These are phyloP conservation scores for Oscheius onirici DNA, from an alignment of 2,888 invertebrate species.

Conservation along the genomic window DNA sequence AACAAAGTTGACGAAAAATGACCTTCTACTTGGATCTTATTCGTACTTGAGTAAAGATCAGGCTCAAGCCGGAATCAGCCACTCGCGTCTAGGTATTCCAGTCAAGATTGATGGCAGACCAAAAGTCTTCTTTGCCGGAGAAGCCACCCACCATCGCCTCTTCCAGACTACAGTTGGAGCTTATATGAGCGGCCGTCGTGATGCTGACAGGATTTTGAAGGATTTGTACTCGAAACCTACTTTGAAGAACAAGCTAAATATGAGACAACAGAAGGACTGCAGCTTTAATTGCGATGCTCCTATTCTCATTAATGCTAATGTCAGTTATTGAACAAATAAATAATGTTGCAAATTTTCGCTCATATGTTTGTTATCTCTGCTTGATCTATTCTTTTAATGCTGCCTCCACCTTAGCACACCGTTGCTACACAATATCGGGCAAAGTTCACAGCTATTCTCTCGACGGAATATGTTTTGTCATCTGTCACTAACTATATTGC, in stretches of 20 bases:
- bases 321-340: not conserved
- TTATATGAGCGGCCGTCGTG: constrained; percentile 61
- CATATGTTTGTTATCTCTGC: too few relatives aligned
- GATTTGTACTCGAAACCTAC: constrained; percentile 25
- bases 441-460: too few relatives aligned
- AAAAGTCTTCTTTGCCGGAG: constrained; percentile 64
- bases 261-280: not conserved
- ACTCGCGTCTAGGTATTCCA: constrained; percentile 57
- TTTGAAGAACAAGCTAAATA: not conserved
- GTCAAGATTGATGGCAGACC: constrained; percentile 50
- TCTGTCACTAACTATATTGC: too few relatives aligned
- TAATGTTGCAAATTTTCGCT: not conserved
- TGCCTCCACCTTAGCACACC: too few relatives aligned
- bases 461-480: too few relatives aligned
- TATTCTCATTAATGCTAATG: constrained; percentile 14
- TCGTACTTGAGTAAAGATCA: constrained; percentile 60
- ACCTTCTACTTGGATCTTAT: constrained; percentile 62
- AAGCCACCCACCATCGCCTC: constrained; percentile 65
- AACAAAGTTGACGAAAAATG: constrained; percentile 58
- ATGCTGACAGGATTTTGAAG: constrained; percentile 51
- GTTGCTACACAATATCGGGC: too few relatives aligned
- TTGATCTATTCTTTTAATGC: too few relatives aligned
- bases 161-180: constrained; percentile 68
- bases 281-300: not conserved
- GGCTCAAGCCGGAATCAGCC: constrained; percentile 48